Base-by-base conservation (phyloP, 2,113 vertebrate species). In the Limanda limanda region DNA sequence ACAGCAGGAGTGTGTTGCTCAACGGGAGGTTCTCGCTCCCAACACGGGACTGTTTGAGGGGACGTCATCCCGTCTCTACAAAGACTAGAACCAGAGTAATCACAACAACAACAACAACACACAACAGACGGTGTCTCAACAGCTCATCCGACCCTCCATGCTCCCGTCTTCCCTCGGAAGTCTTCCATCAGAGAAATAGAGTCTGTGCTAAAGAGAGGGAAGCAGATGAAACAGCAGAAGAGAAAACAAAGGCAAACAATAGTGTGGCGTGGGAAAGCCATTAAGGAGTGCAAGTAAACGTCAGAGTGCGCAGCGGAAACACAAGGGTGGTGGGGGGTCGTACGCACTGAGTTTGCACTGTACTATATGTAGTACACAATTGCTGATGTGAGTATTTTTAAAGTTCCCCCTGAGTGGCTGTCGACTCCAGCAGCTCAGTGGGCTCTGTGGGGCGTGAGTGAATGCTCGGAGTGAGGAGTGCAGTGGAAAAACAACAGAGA, bases 381-480 rank as follows among this genome's bases (percentile, higher is more conserved):
- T 88, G 87, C 90, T 92, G 89, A 92, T 91, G 86, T 63, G 78
- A 81, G 86, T 91, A 90, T 91, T 93, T 92, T 90, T 86, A 91
- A 87, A 81, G 93, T 91, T 84, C 74, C 78, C 85, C 82, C 76
- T 77, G 86, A 90, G 90, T 88, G 82, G 88, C 82, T 85, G 88
- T 92, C 76, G 71, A 83, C 86, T 91, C 87, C 64, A 51, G 62
- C 56, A 74, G 83, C 86, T 91, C 83, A 85, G 66, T 20, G 40
- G 64, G 74, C 74, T 90, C 89, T 83, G 70, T 86, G 83, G 82
- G 82, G 81, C 70, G 68, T 90, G 86, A 93, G 81, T 74, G 85
- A 92, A 90, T 68, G 80, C 66, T 66, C 3, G 15, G 42, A 78
- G 64, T 35, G 58, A 68, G 69, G 76, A 69, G 71, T 59, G 83